Evolutionary conservation across 2,888 invertebrate genomes (phyloP).

Genomic region (Chrysolina haemoptera): DNA sequence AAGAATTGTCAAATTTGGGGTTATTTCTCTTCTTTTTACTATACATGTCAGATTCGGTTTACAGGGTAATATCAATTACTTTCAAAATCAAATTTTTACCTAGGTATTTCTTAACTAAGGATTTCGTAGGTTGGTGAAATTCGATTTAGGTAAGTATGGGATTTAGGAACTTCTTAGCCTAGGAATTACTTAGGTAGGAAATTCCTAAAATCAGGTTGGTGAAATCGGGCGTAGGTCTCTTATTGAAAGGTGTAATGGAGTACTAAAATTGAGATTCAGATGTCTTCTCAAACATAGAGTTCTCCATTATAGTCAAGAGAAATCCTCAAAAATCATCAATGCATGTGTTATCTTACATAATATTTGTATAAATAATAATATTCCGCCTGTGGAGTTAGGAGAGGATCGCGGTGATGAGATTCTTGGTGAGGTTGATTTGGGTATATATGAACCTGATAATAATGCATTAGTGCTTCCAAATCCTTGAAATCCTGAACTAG

Average conservation of each 20-base stretch:
- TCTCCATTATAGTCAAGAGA: constrained; percentile 26
- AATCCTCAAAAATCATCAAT: constrained; percentile 26
- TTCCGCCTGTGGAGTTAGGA: constrained; percentile 24
- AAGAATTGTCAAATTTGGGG: too few relatives aligned
- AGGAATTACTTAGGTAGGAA: too few relatives aligned
- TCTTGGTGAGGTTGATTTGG: constrained; percentile 30
- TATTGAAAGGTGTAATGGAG: constrained; percentile 48
- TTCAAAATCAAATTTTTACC: too few relatives aligned
- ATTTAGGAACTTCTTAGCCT: too few relatives aligned
- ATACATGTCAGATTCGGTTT: too few relatives aligned
- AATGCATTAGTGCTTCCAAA: constrained; percentile 21
- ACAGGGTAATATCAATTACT: too few relatives aligned
- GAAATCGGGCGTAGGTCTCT: too few relatives aligned
- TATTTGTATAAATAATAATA: neutral
- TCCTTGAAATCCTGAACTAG: constrained; percentile 1
- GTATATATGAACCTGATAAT: constrained; percentile 26
- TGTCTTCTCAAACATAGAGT: constrained; percentile 47
- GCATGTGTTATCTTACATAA: neutral
- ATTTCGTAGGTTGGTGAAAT: too few relatives aligned
- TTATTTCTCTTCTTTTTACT: too few relatives aligned
- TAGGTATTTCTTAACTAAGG: too few relatives aligned
- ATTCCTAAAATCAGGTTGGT: too few relatives aligned
- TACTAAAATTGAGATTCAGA: constrained; percentile 50
- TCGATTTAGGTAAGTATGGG: too few relatives aligned
- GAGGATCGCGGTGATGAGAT: constrained; percentile 20